These are phyloP conservation scores for Otocyon megalotis DNA, from an alignment of 2,113 vertebrate species.

Conservation along the genomic window DNA sequence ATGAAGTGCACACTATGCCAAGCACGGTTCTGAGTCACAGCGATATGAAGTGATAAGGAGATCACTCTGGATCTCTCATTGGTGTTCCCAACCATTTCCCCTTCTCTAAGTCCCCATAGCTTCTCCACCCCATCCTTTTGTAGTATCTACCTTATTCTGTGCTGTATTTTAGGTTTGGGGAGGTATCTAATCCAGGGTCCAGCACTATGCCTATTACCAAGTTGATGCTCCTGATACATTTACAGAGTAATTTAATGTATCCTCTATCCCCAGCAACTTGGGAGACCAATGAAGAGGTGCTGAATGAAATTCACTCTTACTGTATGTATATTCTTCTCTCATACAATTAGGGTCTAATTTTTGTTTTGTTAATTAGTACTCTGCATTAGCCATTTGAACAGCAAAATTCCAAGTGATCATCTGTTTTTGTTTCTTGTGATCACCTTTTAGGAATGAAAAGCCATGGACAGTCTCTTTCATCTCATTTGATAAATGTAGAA, in stretches of 20 bases:
- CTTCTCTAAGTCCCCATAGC: not conserved
- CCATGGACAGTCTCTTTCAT: not conserved
- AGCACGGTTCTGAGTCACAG: not conserved
- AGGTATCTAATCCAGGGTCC: not conserved
- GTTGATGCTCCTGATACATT: not conserved
- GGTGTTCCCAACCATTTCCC: not conserved
- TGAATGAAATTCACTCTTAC: not conserved
- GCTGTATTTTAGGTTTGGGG: not conserved
- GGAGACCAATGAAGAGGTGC: not conserved
- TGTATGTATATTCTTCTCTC: not conserved
- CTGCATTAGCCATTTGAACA: not conserved
- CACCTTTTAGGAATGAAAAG: not conserved
- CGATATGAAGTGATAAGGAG: not conserved
- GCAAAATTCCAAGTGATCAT: not conserved
- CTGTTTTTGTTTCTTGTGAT: not conserved
- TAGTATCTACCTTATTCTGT: not conserved
- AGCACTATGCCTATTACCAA: not conserved
- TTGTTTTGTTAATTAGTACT: not conserved
- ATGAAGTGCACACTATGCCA: too few species aligned
- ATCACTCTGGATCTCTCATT: not conserved
- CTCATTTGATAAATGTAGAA: not conserved
- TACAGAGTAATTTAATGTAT: not conserved
- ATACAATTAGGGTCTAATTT: not conserved
- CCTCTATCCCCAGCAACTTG: not conserved
- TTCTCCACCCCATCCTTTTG: not conserved